phyloP scores from a whole-genome alignment of 2,797 vertebrate species.

The Myotis planiceps region DNA sequence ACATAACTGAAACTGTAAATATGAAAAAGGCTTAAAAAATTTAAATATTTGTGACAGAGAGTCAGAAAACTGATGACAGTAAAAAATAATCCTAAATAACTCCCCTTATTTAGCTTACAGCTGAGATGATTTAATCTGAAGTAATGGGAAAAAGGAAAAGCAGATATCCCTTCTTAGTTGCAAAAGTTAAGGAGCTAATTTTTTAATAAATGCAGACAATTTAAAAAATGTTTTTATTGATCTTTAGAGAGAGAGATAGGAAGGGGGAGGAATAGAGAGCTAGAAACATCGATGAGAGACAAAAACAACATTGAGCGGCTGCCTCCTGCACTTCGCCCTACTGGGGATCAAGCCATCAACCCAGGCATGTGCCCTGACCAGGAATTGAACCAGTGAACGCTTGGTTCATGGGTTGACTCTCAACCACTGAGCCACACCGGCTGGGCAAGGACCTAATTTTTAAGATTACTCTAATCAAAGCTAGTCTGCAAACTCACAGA shows the following conservation, averaged over 20 bases:
- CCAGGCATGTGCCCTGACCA: too few species aligned
- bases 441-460: background rate
- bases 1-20: background rate
- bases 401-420: too few species aligned
- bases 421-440: too few species aligned
- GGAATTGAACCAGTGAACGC: too few species aligned
- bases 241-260: too few species aligned
- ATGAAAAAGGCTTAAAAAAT: background rate
- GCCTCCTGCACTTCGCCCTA: too few species aligned
- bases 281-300: too few species aligned
- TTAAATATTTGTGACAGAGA: background rate
- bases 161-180: background rate
- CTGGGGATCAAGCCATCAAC: too few species aligned
- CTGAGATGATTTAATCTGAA: slow-evolving; percentile 3
- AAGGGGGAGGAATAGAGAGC: too few species aligned
- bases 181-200: background rate
- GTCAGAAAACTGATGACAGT: slow-evolving; percentile 28
- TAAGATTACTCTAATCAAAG: background rate
- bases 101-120: background rate
- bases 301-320: too few species aligned
- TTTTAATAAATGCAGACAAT: too few species aligned
- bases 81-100: slow-evolving; percentile 46
- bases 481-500: background rate
- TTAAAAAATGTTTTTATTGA: too few species aligned
- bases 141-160: background rate